A percentile compares a stretch with the other conserved stretches of the same genome.
phyloP scores from a whole-genome alignment of 2,113 vertebrate species.

The Vanacampus margaritifer region DNA sequence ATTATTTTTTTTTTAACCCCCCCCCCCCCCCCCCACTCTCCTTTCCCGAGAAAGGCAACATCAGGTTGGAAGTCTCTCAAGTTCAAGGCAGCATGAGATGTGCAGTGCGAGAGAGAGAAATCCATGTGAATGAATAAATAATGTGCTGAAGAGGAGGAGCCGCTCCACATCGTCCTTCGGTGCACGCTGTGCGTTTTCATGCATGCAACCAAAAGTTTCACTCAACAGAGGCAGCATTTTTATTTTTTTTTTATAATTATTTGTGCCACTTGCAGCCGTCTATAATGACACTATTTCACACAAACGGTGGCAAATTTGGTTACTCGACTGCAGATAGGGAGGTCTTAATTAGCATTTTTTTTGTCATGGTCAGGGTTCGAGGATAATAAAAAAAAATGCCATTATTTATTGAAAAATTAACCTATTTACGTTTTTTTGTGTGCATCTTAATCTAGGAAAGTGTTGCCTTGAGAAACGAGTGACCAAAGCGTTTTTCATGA shows the following conservation, averaged over 20 bases:
- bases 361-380: neutral
- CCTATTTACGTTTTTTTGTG: neutral
- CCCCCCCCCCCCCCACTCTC: neutral
- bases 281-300: neutral
- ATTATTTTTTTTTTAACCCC: neutral
- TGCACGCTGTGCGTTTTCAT: constrained; percentile 10
- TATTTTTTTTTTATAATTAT: neutral
- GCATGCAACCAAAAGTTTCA: constrained; percentile 6
- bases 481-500: too few relatives aligned
- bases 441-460: neutral
- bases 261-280: neutral
- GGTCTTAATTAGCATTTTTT: neutral
- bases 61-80: constrained; percentile 43
- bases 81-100: constrained; percentile 49
- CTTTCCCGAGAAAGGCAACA: constrained; percentile 24
- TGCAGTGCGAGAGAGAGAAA: constrained; percentile 49
- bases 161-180: constrained; percentile 43
- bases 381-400: neutral
- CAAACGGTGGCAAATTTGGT: neutral
- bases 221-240: neutral
- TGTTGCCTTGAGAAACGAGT: too few relatives aligned
- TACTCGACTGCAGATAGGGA: neutral
- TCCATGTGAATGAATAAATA: constrained; percentile 64
- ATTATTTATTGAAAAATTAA: neutral
- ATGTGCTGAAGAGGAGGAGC: constrained; percentile 45